phyloP scores from a whole-genome alignment of 1,140 invertebrate genomes.

The Drosophila elegans region DNA sequence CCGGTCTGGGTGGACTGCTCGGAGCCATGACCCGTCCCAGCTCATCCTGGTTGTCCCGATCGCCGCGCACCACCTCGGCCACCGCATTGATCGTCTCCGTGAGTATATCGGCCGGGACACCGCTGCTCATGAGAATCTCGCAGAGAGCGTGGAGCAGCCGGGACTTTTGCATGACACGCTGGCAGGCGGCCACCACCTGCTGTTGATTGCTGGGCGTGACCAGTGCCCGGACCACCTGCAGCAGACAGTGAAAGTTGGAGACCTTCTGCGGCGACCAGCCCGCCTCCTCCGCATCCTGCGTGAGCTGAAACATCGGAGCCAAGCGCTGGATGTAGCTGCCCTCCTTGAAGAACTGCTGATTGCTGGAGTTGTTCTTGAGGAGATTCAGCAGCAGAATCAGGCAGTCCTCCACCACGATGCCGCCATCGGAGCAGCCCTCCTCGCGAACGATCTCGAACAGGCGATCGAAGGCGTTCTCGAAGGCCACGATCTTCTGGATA shows the following conservation, averaged over 20 bases:
- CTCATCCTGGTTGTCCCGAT: conserved; percentile 96
- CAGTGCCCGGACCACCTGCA: conserved; percentile 95
- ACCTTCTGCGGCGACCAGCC: conserved; percentile 98
- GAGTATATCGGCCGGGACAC: conserved; percentile 98
- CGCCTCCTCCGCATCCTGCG: conserved; percentile 89
- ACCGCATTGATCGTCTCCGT: conserved; percentile 98
- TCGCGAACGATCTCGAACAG: conserved; percentile 96
- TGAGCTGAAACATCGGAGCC: conserved; percentile 93
- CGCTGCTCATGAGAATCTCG: conserved; percentile 96
- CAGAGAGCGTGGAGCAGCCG: conserved; percentile 94
- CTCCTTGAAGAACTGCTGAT: conserved; percentile 99
- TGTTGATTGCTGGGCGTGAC: conserved; percentile 95
- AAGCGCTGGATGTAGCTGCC: conserved; percentile 96
- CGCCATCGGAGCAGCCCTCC: conserved; percentile 97
- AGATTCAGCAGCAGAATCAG: conserved; percentile 97
- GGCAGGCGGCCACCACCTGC: conserved; percentile 91
- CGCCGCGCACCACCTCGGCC: conserved; percentile 97
- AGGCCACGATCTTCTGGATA: conserved; percentile 99
- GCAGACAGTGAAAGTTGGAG: conserved; percentile 95
- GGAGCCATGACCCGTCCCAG: conserved; percentile 96
- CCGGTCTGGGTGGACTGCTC: conserved; percentile 95
- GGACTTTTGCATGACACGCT: conserved; percentile 94
- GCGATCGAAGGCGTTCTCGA: conserved; percentile 99
- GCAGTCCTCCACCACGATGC: conserved; percentile 99
- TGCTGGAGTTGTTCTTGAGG: conserved; percentile 97